A percentile compares a stretch with the other conserved stretches of the same genome.
These are phyloP conservation scores for Dryobota labecula DNA, from an alignment of 2,888 invertebrate species.

Conservation along the genomic window DNA sequence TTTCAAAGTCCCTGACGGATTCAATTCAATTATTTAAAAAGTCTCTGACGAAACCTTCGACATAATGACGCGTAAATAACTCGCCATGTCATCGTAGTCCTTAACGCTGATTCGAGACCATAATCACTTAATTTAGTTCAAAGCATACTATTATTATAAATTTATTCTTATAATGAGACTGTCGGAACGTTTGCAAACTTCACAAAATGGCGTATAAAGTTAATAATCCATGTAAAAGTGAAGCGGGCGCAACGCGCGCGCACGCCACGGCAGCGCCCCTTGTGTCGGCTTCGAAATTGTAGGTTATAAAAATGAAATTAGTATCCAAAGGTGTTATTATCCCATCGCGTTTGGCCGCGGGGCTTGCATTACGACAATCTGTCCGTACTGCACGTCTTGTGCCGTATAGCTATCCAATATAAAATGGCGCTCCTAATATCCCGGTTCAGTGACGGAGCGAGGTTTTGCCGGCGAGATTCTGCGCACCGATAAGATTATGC, in stretches of 20 bases:
- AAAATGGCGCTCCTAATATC: constrained; percentile 91
- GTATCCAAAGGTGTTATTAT: constrained; percentile 91
- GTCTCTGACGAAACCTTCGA: constrained; percentile 72
- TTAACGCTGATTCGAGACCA: constrained; percentile 85
- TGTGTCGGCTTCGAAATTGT: constrained; percentile 91
- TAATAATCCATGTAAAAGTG: constrained; percentile 89
- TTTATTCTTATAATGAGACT: constrained; percentile 88
- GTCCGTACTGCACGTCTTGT: constrained; percentile 91
- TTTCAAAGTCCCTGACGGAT: constrained; percentile 73
- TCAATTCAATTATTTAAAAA: constrained; percentile 73
- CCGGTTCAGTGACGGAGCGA: constrained; percentile 88
- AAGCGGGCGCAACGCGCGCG: constrained; percentile 84
- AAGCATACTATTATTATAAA: constrained; percentile 88
- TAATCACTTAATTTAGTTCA: constrained; percentile 89
- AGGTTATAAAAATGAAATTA: constrained; percentile 91
- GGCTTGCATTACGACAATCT: constrained; percentile 91
- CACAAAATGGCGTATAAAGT: constrained; percentile 90
- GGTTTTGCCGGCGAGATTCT: constrained; percentile 88
- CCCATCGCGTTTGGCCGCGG: constrained; percentile 90
- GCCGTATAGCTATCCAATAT: constrained; percentile 90
- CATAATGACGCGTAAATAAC: constrained; percentile 82
- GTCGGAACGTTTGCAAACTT: constrained; percentile 89
- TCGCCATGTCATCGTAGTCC: constrained; percentile 86
- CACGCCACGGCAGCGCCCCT: constrained; percentile 90
- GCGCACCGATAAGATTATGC: constrained; percentile 90